Percentiles rank a stretch among this genome's conserved stretches.
These are phyloP conservation scores for Caenorhabditis becei DNA, from an alignment of 2,888 invertebrate species.

Conservation along the genomic window DNA sequence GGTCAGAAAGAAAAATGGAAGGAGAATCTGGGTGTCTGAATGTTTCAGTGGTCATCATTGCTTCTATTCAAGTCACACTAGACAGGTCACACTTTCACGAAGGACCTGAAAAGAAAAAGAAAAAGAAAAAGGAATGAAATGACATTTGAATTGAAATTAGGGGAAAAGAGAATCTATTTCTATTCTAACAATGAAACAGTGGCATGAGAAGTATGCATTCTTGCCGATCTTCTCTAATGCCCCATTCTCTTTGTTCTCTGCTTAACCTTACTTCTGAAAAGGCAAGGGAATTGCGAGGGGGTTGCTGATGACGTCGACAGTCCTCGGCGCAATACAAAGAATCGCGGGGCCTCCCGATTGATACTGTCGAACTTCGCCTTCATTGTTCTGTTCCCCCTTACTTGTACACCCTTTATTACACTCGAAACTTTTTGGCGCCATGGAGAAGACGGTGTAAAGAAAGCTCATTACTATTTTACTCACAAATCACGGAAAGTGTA, in stretches of 20 bases:
- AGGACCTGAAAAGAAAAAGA: background rate
- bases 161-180: too few relatives aligned
- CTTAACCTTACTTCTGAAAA: constrained; percentile 38
- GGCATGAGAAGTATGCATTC: constrained; percentile 23
- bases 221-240: background rate
- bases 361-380: constrained; percentile 54
- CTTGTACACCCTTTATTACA: constrained; percentile 44
- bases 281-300: constrained; percentile 18
- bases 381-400: constrained; percentile 47
- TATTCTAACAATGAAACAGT: constrained; percentile 25
- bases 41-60: constrained; percentile 27
- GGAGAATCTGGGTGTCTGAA: too few relatives aligned
- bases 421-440: constrained; percentile 2
- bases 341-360: constrained; percentile 14
- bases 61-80: too few relatives aligned
- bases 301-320: constrained; percentile 34
- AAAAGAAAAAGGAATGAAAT: constrained; percentile 2
- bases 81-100: background rate
- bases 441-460: constrained; percentile 23
- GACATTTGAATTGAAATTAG: background rate
- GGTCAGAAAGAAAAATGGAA: constrained; percentile 5
- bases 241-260: constrained; percentile 28
- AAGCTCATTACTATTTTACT: constrained; percentile 28
- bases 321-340: constrained; percentile 42
- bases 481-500: constrained; percentile 34